Base-by-base conservation (phyloP, 1,140 invertebrate genomes). In the Diabrotica undecimpunctata region DNA sequence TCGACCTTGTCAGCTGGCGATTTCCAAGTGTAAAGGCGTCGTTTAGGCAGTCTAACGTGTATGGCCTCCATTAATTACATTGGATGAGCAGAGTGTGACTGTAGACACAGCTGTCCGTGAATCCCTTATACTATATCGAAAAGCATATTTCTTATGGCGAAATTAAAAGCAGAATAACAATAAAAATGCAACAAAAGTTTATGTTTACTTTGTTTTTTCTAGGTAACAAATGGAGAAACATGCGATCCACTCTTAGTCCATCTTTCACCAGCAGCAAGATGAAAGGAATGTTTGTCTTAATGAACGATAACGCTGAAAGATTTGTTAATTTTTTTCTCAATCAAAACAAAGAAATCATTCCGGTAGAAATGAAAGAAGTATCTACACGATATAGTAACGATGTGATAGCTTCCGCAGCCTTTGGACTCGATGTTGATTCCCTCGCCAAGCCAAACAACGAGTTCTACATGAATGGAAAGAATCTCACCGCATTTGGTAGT, bases 221-320 rank as follows among this genome's bases (percentile, higher is more conserved):
- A 77, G 83, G 75, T 5, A 65, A 80, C 57, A 71, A 78, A 62
- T 82, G 80, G 80, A 75, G 74, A 56, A 72, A 78, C 56, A 68
- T 81, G 61, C 68, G 81, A 57, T 70, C 70, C n/a, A 78, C 75
- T 0, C 25, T 82, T 10, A 77, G 70, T 37, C 80, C 80, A 13
- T 72, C 78, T 10, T 82, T 81, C 62, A 81, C 79, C 0, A 68
- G 77, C 8, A 71, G 66, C 35, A 81, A 79, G 70, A 79, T 81
- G 74, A 76, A 72, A 60, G 64, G 70, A 25, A 74, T 80, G 71
- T 80, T 77, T 59, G 13, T 71, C 37, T 57, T 80, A 9, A 75
- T 80, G 10, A 54, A 61, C 52, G 59, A 25, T 61, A 61, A 53
- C 7, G 74, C 12, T 51, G 12, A 51, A 51, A 66, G 74, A 10